A percentile compares a stretch with the other conserved stretches of the same genome.
phyloP scores from a whole-genome alignment of 2,113 vertebrate genomes.

The Ovis aries region ARS-UI_Ramb_v3.0 NC_056060.1:66467001-66467500 shows the following conservation, averaged over 20 bases:
- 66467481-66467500: neutral
- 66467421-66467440: neutral
- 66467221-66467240: neutral
- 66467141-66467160: neutral
- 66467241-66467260: fast-evolving
- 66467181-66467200: neutral
- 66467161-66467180: neutral
- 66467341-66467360: neutral
- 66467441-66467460: neutral
- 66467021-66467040: neutral
- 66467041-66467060: neutral
- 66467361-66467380: neutral
- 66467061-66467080: neutral
- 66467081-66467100: neutral
- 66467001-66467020: neutral
- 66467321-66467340: neutral
- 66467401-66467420: neutral
- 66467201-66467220: neutral
- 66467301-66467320: neutral
- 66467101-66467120: neutral
- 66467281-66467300: neutral
- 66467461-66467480: too few species aligned
- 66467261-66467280: neutral
- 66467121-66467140: neutral
- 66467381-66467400: neutral